Base-by-base conservation (phyloP, 2,113 vertebrate species). In the Phyllostomus discolor region DNA sequence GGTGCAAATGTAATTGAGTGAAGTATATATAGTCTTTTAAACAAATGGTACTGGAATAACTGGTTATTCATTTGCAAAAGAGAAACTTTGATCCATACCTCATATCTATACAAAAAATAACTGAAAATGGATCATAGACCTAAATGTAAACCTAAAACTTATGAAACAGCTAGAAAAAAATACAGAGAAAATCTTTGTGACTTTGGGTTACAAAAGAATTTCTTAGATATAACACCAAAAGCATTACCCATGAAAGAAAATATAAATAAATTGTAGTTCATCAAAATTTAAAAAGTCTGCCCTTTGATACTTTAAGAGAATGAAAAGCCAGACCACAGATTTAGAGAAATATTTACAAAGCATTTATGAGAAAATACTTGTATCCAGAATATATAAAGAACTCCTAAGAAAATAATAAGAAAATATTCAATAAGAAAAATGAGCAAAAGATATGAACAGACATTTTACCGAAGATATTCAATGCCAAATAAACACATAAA, bases 381-480 rank as follows among this genome's bases (percentile, higher is more conserved):
- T 78, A 79, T 72, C 73, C 35, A 72, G 20, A 64, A 62, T 54
- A 76, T 11, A 64, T 41, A 69, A 73, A 89, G 67, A 69, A 70
- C 24, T 67, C 19, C 22, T 7, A 57, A 78, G 50, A 83, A 67
- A 89, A 59, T 35, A 78, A 62, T 38, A 81, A 38, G 70, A 72
- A 59, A 59, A 26, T 2, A 86, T 66, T 14, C 14, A n/a, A 59
- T 69, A 41, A 64, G 5, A 62, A 62, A 62, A 62, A 95, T 48
- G 9, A 67, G 11, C 33, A 80, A 73, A 88, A 91, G 15, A 91
- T 70, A 64, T 79, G 43, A 79, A 90, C 4, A 66, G 20, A 81
- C 16, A 95, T 91, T 93, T 95, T 46, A 86, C 62, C 41, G 88
- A 75, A 82, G 33, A 92, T 75, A 66, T 50, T 82, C 41, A 92